Base-by-base conservation (phyloP, 2,888 invertebrate species). In the Epiblema foenella region DNA sequence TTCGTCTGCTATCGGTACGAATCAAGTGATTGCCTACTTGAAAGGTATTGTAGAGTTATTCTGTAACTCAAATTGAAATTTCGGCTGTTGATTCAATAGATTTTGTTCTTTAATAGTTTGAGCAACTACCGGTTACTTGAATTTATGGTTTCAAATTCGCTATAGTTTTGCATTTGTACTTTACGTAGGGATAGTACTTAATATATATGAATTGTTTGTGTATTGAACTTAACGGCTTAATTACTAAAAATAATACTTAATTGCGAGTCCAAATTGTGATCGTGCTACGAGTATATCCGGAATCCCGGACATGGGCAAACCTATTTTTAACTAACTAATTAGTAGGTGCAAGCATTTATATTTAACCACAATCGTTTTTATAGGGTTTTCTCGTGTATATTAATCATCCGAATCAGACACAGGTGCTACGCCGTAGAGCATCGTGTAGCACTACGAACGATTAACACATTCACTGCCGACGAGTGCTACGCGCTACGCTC, bases 11-110 rank as follows among this genome's bases (percentile, higher is more conserved):
- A 89, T 89, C 81, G 85, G 84, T 77, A 75, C 77, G 85, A 85
- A 89, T 90, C 86, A 86, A 90, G 84, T 86, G 79, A 83, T 80
- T 80, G 77, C 85, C 86, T 87, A 87, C 82, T 87, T 81, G 82
- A 76, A 79, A 72, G 69, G 73, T 72, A 72, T 74, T 70, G 73
- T 70, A 65, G 70, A 75, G 72, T 72, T 76, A 65, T 66, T 64
- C 46, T 49, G 68, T 69, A 69, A 58, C 33, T 62, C 29, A 67
- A 69, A 73, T 71, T 73, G 64, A 73, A 73, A 73, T 70, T 79
- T 73, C 69, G 74, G 39, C 66, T 18, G 72, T 73, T 60, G 54
- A 54, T 71, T 62, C 56, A 57, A 71, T 62, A 68, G 73, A 72
- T 78, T 80, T 75, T 69, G 77, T 79, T 81, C 75, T 78, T 60